phyloP scores from a whole-genome alignment of 2,888 invertebrate genomes.

The Microdon myrmicae region DNA sequence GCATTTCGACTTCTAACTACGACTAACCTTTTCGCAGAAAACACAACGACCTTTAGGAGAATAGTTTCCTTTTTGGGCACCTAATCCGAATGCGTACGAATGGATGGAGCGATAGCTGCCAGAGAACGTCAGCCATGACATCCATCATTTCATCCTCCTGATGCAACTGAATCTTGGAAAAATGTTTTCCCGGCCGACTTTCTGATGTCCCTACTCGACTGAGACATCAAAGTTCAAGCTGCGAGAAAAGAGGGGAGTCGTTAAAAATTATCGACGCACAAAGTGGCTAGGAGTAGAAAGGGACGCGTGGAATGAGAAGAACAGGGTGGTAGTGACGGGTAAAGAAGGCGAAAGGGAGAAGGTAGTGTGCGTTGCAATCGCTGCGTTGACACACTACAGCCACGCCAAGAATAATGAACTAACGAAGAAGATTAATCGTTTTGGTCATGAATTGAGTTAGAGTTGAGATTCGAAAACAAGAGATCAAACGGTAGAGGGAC shows the following conservation, averaged over 20 bases:
- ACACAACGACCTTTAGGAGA: constrained; percentile 46
- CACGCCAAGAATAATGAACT: constrained; percentile 49
- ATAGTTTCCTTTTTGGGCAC: constrained; percentile 1
- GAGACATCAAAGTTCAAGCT: constrained; percentile 50
- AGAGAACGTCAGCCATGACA: constrained; percentile 30
- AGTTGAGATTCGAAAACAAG: constrained; percentile 35
- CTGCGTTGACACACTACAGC: constrained; percentile 51
- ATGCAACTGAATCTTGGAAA: constrained; percentile 16
- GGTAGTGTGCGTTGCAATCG: constrained; percentile 41
- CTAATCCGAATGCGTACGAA: constrained; percentile 27
- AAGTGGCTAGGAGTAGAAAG: constrained; percentile 19
- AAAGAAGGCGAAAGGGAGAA: not conserved
- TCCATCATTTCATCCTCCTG: constrained; percentile 39
- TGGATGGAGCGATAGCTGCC: constrained; percentile 51
- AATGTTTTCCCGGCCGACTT: constrained; percentile 24
- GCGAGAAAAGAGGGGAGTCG: too few relatives aligned
- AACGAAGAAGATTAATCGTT: constrained; percentile 49
- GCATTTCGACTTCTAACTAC: constrained; percentile 4
- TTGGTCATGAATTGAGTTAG: constrained; percentile 48
- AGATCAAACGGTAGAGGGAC: constrained; percentile 5
- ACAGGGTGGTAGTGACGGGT: too few relatives aligned
- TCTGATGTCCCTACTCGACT: constrained; percentile 25
- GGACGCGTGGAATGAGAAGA: constrained; percentile 7
- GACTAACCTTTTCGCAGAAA: not conserved
- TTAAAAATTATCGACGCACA: constrained; percentile 50